Evolutionary conservation across 2,888 invertebrate genomes (phyloP).

Genomic region (Thalpophila matura): DNA sequence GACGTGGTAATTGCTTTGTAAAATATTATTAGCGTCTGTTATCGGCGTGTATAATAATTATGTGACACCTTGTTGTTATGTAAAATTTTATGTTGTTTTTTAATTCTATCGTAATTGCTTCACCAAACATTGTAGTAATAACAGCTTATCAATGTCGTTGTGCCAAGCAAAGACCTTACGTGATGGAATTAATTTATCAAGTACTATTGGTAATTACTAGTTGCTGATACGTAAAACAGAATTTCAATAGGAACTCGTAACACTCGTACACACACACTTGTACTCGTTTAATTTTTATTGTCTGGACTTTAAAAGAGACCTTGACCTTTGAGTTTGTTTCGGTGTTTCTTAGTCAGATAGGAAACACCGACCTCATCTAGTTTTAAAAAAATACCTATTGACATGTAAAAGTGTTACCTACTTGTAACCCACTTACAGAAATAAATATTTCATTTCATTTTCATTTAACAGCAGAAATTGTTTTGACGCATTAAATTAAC

Average conservation of each 20-base stretch:
- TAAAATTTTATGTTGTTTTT: conserved; percentile 44
- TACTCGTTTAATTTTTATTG: too few relatives aligned
- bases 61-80: conserved; percentile 57
- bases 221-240: conserved; percentile 42
- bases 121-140: conserved; percentile 47
- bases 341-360: too few relatives aligned
- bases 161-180: conserved; percentile 38
- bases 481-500: conserved; percentile 37
- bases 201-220: conserved; percentile 47
- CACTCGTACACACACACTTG: too few relatives aligned
- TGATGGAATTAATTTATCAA: conserved; percentile 53
- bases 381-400: too few relatives aligned
- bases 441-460: too few relatives aligned
- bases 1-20: conserved; percentile 53
- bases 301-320: too few relatives aligned
- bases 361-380: too few relatives aligned
- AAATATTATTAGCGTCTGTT: conserved; percentile 45
- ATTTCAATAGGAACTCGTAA: conserved; percentile 14
- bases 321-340: too few relatives aligned
- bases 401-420: too few relatives aligned
- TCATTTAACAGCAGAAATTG: conserved; percentile 5
- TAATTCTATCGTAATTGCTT: conserved; percentile 57
- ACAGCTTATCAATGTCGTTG: conserved; percentile 49
- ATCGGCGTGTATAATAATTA: conserved; percentile 55
- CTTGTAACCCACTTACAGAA: too few relatives aligned